These are phyloP conservation scores for Sula dactylatra DNA, from an alignment of 2,113 vertebrate genomes.

Conservation along the genomic window DNA sequence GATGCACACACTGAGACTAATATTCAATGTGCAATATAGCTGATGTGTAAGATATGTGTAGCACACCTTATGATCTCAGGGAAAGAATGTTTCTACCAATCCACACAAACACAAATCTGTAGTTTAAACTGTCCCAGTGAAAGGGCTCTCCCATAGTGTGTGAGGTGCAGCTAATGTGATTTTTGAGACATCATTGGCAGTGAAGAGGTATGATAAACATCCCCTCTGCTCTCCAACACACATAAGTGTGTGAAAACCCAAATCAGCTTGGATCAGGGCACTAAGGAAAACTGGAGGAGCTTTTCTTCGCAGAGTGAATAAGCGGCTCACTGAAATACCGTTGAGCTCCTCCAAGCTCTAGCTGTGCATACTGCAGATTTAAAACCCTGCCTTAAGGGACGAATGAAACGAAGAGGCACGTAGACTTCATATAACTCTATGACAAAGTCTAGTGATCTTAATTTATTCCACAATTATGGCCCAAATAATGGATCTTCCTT, in stretches of 20 bases:
- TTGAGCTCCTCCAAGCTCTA: not conserved
- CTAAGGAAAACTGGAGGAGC: not conserved
- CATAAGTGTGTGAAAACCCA: not conserved
- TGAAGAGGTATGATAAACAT: not conserved
- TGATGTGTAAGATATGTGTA: not conserved
- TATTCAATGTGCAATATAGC: not conserved
- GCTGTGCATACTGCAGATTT: not conserved
- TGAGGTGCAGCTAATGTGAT: not conserved
- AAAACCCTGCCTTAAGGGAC: not conserved
- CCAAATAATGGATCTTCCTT: not conserved
- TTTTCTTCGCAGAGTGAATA: not conserved
- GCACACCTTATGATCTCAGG: not conserved
- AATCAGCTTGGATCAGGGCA: not conserved
- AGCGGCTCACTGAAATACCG: not conserved
- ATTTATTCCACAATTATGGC: not conserved
- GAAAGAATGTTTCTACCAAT: not conserved
- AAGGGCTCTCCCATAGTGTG: not conserved
- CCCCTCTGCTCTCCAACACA: rapidly evolving
- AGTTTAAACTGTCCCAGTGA: not conserved
- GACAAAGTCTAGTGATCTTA: not conserved
- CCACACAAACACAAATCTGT: not conserved
- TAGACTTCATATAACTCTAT: not conserved
- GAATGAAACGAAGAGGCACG: not conserved
- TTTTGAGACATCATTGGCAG: not conserved
- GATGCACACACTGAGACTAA: not conserved